Conservation (phyloP, 2,797 vertebrate genomes). For the Manis pentadactyla region DNA sequence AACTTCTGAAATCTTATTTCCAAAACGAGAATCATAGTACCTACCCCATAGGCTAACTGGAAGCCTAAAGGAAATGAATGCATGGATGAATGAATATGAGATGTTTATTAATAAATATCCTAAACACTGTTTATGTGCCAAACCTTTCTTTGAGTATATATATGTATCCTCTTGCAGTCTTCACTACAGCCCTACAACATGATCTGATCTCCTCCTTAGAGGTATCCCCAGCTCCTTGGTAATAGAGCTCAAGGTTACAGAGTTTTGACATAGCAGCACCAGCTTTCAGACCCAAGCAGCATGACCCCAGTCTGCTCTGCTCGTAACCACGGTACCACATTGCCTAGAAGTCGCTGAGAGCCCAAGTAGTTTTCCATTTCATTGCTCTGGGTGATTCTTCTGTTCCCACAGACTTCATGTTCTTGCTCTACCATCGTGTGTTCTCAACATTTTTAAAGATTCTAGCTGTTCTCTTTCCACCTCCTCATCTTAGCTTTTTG, state of each 20-base stretch:
- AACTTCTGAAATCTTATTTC: constrained; percentile 49
- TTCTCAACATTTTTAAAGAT: not conserved
- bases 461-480: not conserved
- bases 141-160: not conserved
- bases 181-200: not conserved
- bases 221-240: not conserved
- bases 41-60: not conserved
- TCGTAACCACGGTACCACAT: not conserved
- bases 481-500: not conserved
- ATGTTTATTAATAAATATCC: not conserved
- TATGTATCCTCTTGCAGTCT: not conserved
- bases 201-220: not conserved
- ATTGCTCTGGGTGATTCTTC: not conserved
- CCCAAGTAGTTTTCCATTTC: not conserved
- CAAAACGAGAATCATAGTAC: not conserved
- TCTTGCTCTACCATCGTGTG: not conserved
- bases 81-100: not conserved
- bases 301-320: not conserved
- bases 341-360: not conserved
- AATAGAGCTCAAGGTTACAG: not conserved
- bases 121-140: not conserved
- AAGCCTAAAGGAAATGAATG: not conserved
- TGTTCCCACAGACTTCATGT: not conserved
- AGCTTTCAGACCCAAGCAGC: not conserved
- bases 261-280: not conserved